phyloP scores from a whole-genome alignment of 1,140 invertebrate genomes.

The Papilio polyxenes region DNA sequence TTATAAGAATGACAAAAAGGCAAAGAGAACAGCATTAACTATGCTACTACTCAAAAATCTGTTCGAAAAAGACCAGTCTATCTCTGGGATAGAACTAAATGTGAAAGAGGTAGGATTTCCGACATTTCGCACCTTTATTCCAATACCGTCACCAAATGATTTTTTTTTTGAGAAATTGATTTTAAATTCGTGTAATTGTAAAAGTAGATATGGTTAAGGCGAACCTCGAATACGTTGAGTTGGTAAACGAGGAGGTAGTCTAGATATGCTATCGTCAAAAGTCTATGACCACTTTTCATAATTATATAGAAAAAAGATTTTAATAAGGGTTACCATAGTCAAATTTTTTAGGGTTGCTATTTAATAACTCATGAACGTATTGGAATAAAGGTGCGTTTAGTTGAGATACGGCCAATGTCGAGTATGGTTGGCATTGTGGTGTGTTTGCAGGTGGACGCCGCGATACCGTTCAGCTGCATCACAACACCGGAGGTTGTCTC shows the following conservation, averaged over 20 bases:
- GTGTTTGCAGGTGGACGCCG: slow-evolving; percentile 69
- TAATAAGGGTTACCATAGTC: not conserved
- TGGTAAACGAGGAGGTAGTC: too few species aligned
- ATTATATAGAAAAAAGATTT: too few species aligned
- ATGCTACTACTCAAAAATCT: slow-evolving; percentile 59
- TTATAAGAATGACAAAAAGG: slow-evolving; percentile 13
- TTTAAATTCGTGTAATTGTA: too few species aligned
- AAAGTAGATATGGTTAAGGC: too few species aligned
- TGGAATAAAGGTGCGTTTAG: not conserved
- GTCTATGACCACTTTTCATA: too few species aligned
- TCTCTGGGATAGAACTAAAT: slow-evolving; percentile 42
- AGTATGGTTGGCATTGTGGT: not conserved
- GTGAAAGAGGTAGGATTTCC: slow-evolving; percentile 62
- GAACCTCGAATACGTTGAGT: too few species aligned
- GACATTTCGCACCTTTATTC: not conserved
- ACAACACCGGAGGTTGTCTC: slow-evolving; percentile 75
- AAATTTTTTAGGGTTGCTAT: not conserved
- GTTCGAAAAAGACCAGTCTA: slow-evolving; percentile 50
- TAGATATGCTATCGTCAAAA: too few species aligned
- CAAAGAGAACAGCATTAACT: slow-evolving; percentile 59
- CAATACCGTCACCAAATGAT: not conserved
- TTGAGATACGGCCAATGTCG: not conserved
- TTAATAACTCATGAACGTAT: not conserved
- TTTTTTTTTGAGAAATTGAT: too few species aligned
- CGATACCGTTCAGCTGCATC: slow-evolving; percentile 78